Base-by-base conservation (phyloP, 1,140 invertebrate species). In the Mylabris phalerata region DNA sequence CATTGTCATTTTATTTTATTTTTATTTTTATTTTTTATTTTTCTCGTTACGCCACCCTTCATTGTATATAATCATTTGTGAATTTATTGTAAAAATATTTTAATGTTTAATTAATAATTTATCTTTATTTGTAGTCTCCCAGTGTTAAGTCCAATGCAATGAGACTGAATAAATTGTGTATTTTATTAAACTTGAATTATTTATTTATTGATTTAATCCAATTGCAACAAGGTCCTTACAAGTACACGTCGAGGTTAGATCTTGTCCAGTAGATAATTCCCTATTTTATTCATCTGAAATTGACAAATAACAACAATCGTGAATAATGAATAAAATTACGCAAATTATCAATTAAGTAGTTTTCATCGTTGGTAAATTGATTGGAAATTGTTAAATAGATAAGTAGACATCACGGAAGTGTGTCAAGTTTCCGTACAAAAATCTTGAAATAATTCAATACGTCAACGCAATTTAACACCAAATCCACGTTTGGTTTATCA, bases 161-260 rank as follows among this genome's bases (percentile, higher is more conserved):
- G 68, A 71, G 70, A 71, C 68, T 71, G 70, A 71, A 70, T 71
- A 70, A 70, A 71, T 62, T 61, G 61, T 66, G 62, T 69, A 69
- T 69, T 69, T 69, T 69, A 69, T 67, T 68, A 65, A 45, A 57
- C 10, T 40, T 32, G 32, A 5, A 32, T 47, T 32, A 24, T 47
- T 47, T 25, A 46, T 46, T 46, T 27, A 13, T 27, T 27, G 6
- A n/a, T 47, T 24, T 47, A 43, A 27, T 32, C 25, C 27, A 54
- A 40, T 47, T 13, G 25, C 55, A 57, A 52, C 63, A 65, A 60
- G 63, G 63, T 59, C 55, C 57, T 19, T 47, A 41, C 58, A 60
- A 62, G 61, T 60, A 58, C 57, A 62, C 40, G 32, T 47, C 63
- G 58, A 65, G 63, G 63, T 65, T 65, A 60, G 27, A 39, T 55